Evolutionary conservation across 2,888 invertebrate species (phyloP).

Genomic region (Tenodera sinensis): DNA sequence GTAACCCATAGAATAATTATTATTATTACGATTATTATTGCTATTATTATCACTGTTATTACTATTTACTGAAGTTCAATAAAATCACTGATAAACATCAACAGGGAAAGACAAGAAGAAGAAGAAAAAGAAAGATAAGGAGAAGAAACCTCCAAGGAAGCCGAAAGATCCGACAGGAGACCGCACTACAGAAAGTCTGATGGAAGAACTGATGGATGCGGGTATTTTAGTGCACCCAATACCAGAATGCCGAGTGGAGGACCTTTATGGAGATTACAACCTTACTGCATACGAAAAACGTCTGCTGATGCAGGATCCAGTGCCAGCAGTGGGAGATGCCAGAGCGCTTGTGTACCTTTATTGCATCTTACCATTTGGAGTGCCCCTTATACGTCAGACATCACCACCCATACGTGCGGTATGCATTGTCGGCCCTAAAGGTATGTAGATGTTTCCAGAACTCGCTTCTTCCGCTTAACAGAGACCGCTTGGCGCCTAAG

Average conservation of each 20-base stretch:
- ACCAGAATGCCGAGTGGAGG: constrained; percentile 53
- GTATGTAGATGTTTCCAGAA: constrained; percentile 36
- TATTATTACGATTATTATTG: too few species aligned
- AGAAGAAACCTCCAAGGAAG: constrained; percentile 42
- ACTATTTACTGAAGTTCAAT: too few species aligned
- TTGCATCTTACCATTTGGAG: constrained; percentile 57
- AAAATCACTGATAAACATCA: too few species aligned
- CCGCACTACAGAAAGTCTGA: constrained; percentile 60
- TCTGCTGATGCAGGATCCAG: constrained; percentile 44
- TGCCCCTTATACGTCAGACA: constrained; percentile 38
- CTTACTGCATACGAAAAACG: constrained; percentile 56
- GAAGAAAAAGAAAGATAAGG: constrained; percentile 38
- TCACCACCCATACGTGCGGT: constrained; percentile 53
- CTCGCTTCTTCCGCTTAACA: too few species aligned
- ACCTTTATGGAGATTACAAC: constrained; percentile 67
- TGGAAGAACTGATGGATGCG: constrained; percentile 65
- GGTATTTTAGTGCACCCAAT: constrained; percentile 63
- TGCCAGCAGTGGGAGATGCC: constrained; percentile 58
- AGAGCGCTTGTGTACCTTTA: constrained; percentile 55
- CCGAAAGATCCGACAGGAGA: constrained; percentile 62
- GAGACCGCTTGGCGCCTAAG: too few species aligned
- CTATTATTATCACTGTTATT: too few species aligned
- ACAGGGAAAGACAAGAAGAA: too few species aligned
- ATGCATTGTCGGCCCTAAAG: constrained; percentile 65
- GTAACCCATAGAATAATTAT: too few species aligned